Conservation (phyloP, 2,888 invertebrate genomes). For the Serripes groenlandicus region DNA sequence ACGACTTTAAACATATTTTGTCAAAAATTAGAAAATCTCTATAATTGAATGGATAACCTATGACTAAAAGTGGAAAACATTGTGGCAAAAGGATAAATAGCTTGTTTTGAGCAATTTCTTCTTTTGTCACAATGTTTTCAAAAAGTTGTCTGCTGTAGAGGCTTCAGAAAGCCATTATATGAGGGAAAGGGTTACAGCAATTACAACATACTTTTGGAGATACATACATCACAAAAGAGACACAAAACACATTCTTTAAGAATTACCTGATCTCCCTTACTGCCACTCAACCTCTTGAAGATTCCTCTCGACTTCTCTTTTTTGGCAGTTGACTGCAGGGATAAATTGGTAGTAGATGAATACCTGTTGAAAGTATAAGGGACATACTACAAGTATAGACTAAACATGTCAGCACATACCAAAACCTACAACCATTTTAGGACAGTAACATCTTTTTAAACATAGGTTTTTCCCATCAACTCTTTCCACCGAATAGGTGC, state of each 20-base stretch:
- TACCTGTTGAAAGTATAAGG: conserved; percentile 63
- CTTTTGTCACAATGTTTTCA: background rate
- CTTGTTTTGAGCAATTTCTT: background rate
- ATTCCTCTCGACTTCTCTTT: conserved; percentile 79
- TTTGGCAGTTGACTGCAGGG: conserved; percentile 69
- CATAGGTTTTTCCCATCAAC: too few relatives aligned
- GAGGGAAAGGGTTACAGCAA: background rate
- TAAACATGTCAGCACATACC: too few relatives aligned
- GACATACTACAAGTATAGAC: too few relatives aligned
- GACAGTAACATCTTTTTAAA: too few relatives aligned
- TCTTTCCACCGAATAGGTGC: too few relatives aligned
- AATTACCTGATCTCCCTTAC: conserved; percentile 74
- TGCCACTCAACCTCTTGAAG: conserved; percentile 82
- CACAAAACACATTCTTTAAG: background rate
- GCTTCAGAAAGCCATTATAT: background rate
- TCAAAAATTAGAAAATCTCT: too few relatives aligned
- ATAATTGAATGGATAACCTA: too few relatives aligned
- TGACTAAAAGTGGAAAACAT: too few relatives aligned
- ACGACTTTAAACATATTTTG: too few relatives aligned
- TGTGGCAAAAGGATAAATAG: background rate
- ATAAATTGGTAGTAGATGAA: conserved; percentile 70
- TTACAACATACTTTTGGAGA: background rate
- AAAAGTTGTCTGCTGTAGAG: background rate
- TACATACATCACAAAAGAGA: background rate
- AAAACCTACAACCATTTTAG: too few relatives aligned